These are phyloP conservation scores for Gymnoscopelus braueri DNA, from an alignment of 2,797 vertebrate genomes.

Conservation along the genomic window DNA sequence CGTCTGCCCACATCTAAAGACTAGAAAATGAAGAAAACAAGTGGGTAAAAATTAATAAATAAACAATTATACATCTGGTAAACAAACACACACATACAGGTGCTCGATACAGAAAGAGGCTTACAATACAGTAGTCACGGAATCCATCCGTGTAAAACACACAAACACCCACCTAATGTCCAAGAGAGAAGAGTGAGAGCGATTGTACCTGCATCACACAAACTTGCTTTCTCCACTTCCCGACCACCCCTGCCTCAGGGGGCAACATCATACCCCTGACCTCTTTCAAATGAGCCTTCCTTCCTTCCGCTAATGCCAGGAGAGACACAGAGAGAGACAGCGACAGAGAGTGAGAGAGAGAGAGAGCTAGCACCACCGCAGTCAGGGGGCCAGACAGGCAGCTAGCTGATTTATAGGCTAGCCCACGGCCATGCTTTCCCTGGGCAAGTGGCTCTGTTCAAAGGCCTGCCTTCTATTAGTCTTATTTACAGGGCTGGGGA, in stretches of 20 bases:
- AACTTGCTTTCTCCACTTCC: conserved; percentile 28
- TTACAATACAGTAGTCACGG: background rate
- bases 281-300: conserved; percentile 49
- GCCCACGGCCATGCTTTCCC: conserved; percentile 63
- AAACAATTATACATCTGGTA: conserved; percentile 62
- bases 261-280: conserved; percentile 46
- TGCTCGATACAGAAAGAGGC: conserved; percentile 46
- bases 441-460: conserved; percentile 66
- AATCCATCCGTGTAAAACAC: background rate
- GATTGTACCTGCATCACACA: conserved; percentile 35
- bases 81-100: conserved; percentile 44
- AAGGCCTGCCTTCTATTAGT: conserved; percentile 68
- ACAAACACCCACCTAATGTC: conserved; percentile 20
- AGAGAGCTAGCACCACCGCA: conserved; percentile 38
- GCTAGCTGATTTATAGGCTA: conserved; percentile 66
- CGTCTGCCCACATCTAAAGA: conserved; percentile 46
- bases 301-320: conserved; percentile 47
- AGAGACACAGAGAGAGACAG: conserved; percentile 10
- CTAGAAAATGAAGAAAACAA: conserved; percentile 40
- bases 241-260: conserved; percentile 30
- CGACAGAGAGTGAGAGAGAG: conserved; percentile 6
- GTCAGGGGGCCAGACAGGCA: conserved; percentile 55
- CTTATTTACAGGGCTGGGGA: conserved; percentile 73
- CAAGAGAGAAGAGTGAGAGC: conserved; percentile 3
- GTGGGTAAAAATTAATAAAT: conserved; percentile 62